Evolutionary conservation across 2,888 invertebrate genomes (phyloP).

Genomic region (Epistrophe grossulariae): DNA sequence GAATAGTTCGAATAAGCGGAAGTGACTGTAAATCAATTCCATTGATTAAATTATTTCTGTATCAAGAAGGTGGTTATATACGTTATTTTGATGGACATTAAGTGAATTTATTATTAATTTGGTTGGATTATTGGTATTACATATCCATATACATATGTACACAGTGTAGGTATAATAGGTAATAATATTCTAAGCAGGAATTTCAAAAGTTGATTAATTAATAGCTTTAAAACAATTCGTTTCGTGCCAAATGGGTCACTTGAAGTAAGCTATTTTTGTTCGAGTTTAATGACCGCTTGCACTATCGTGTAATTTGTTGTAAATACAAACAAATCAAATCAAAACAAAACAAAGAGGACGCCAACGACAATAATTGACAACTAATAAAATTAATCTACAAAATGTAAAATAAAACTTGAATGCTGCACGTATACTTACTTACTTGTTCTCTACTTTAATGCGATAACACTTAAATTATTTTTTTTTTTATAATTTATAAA

Average conservation of each 20-base stretch:
- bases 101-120: too few relatives aligned
- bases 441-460: too few relatives aligned
- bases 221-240: too few relatives aligned
- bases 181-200: not conserved
- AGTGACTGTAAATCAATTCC: not conserved
- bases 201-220: not conserved
- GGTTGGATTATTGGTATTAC: too few relatives aligned
- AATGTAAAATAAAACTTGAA: too few relatives aligned
- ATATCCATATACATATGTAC: too few relatives aligned
- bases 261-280: slow-evolving; percentile 1
- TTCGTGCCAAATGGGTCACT: slow-evolving; percentile 32
- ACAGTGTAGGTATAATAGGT: not conserved
- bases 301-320: not conserved
- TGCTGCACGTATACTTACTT: too few relatives aligned
- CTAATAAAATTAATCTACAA: not conserved
- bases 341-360: not conserved
- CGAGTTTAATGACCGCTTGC: slow-evolving; percentile 27
- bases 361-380: not conserved
- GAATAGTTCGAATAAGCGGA: not conserved
- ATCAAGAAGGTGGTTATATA: not conserved
- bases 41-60: not conserved
- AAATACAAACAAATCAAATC: not conserved
- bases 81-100: too few relatives aligned
- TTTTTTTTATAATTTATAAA: too few relatives aligned
- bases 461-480: too few relatives aligned